A percentile compares a stretch with the other conserved stretches of the same genome.
Evolutionary conservation across 1,140 invertebrate species (phyloP).

Genomic region (Campoletis sonorensis): DNA sequence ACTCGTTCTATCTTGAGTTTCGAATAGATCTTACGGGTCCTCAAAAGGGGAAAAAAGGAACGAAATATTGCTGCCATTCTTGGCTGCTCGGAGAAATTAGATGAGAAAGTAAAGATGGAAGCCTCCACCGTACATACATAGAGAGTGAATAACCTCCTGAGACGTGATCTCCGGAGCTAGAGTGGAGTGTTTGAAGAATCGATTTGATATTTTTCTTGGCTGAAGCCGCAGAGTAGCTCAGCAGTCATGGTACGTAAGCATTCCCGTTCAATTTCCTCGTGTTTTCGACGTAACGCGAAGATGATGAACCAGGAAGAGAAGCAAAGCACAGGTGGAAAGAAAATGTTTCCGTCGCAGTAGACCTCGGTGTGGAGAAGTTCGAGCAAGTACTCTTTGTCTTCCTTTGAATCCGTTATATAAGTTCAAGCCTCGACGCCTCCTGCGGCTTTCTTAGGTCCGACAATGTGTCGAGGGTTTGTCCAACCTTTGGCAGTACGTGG

Average conservation of each 20-base stretch:
- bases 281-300: slow-evolving; percentile 17
- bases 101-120: background rate
- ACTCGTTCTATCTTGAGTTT: background rate
- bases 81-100: background rate
- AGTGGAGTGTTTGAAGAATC: slow-evolving; percentile 45
- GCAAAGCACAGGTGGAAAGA: background rate
- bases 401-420: background rate
- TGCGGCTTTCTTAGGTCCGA: background rate
- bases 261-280: slow-evolving; percentile 37
- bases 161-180: slow-evolving; percentile 27
- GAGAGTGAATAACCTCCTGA: slow-evolving; percentile 11
- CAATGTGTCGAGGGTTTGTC: background rate
- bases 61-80: background rate
- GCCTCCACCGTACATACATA: background rate
- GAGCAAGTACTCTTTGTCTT: background rate
- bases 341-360: background rate
- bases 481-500: background rate
- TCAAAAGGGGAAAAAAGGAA: background rate
- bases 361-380: background rate
- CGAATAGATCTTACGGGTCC: background rate
- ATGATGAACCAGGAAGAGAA: background rate
- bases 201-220: slow-evolving; percentile 47
- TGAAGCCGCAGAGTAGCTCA: background rate
- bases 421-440: background rate
- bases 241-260: slow-evolving; percentile 25